Conservation (phyloP, 2,113 vertebrate genomes). For the Dasyurus viverrinus region DNA sequence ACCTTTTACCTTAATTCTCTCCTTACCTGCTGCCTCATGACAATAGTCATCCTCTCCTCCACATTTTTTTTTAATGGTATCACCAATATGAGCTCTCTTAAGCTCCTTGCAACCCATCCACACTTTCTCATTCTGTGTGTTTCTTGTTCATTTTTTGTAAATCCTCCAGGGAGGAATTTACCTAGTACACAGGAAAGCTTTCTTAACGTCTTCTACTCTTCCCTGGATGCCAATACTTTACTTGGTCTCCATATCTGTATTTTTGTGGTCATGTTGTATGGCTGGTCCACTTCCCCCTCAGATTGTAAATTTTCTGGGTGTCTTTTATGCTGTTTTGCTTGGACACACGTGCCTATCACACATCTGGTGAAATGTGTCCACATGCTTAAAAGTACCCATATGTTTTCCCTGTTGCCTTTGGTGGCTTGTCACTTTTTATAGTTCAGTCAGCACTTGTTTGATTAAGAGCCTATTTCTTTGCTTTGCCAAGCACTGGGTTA, state of each 20-base stretch:
- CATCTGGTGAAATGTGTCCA: background rate
- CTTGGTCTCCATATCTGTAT: background rate
- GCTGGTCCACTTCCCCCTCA: background rate
- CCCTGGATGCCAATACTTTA: background rate
- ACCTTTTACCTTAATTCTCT: background rate
- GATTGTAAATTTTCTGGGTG: background rate
- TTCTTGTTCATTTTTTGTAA: background rate
- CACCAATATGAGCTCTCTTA: no score
- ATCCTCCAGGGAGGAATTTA: background rate
- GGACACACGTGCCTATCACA: background rate
- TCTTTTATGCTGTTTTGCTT: background rate
- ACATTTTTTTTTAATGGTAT: background rate
- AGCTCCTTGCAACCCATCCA: background rate
- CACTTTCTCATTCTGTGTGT: background rate
- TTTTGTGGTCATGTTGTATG: background rate
- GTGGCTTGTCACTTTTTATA: background rate
- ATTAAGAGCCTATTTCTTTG: background rate
- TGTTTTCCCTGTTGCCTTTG: background rate
- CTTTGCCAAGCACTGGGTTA: background rate
- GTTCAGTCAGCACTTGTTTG: background rate
- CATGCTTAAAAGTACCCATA: background rate
- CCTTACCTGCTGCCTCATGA: background rate
- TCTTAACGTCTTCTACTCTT: background rate
- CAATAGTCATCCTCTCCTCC: background rate
- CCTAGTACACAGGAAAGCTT: background rate